A percentile compares a stretch with the other conserved stretches of the same genome.
Evolutionary conservation across 2,888 invertebrate genomes (phyloP).

Genomic region (Acleris holmiana): DNA sequence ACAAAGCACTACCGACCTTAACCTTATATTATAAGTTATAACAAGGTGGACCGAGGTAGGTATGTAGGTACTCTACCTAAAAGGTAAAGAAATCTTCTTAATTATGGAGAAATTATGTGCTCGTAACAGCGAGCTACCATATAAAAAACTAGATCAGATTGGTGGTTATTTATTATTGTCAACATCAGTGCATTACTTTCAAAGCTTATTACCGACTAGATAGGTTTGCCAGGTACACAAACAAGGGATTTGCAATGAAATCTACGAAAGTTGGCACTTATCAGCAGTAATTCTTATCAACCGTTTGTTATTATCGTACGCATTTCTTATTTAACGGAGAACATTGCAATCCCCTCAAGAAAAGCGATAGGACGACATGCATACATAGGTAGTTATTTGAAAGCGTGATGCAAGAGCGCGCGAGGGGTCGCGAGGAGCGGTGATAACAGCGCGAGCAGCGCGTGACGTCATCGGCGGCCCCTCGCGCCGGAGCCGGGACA

Average conservation of each 20-base stretch:
- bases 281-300: constrained; percentile 11
- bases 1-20: too few species aligned
- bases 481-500: constrained; percentile 53
- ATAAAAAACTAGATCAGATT: too few species aligned
- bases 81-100: too few species aligned
- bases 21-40: too few species aligned
- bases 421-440: constrained; percentile 55
- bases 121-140: too few species aligned
- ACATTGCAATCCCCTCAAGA: constrained; percentile 40
- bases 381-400: constrained; percentile 42
- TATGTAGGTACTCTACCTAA: too few species aligned
- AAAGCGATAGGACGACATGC: constrained; percentile 47
- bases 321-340: constrained; percentile 11
- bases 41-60: too few species aligned
- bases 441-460: constrained; percentile 62
- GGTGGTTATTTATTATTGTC: too few species aligned
- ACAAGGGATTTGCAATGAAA: neutral
- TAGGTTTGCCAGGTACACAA: too few species aligned
- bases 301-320: constrained; percentile 5
- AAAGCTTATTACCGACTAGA: too few species aligned
- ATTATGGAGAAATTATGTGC: too few species aligned
- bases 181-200: too few species aligned
- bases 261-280: constrained; percentile 1
- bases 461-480: constrained; percentile 71
- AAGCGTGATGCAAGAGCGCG: constrained; percentile 59